These are phyloP conservation scores for Tupaia tana DNA, from an alignment of 2,113 vertebrate genomes.

Conservation along the genomic window DNA sequence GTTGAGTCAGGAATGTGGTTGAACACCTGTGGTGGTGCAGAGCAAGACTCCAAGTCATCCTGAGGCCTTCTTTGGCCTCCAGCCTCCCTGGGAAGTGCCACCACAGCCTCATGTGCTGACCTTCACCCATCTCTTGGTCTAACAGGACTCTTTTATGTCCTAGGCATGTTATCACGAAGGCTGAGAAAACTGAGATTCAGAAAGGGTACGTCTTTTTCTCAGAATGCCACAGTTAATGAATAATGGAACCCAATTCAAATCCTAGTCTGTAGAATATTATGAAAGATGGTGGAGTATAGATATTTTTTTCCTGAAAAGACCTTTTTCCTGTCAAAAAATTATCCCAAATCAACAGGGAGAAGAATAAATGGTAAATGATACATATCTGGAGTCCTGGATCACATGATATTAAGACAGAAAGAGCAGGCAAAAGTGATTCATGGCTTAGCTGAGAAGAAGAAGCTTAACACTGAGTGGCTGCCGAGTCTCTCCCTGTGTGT, in stretches of 20 bases:
- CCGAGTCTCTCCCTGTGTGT: too few species aligned
- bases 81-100: conserved; percentile 22
- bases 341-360: neutral
- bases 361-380: neutral
- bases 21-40: neutral
- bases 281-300: neutral
- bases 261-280: neutral
- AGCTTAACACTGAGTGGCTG: neutral
- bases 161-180: neutral
- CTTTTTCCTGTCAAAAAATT: neutral
- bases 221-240: neutral
- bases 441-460: neutral
- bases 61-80: conserved; percentile 48
- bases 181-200: neutral
- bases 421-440: neutral
- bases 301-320: neutral
- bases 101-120: conserved; percentile 57
- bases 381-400: neutral
- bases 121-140: conserved; percentile 49
- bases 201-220: neutral
- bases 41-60: conserved; percentile 59
- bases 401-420: neutral
- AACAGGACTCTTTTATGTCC: neutral
- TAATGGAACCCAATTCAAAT: neutral
- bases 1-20: conserved; percentile 59